Percentiles rank a stretch among this genome's conserved stretches.
Conservation (phyloP, 1,140 invertebrate species). For the Condylostylus longicornis region DNA sequence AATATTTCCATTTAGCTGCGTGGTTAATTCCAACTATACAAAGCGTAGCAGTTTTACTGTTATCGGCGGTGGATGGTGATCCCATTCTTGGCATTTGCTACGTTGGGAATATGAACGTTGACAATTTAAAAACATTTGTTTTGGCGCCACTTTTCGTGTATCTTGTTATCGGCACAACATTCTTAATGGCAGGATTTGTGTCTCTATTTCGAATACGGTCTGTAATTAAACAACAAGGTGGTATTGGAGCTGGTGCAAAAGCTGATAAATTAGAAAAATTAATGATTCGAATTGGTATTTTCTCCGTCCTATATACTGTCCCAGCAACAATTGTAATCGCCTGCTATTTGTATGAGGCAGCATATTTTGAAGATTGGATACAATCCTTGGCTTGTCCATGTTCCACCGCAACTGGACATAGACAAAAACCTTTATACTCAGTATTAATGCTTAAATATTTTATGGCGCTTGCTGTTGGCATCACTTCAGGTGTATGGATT, state of each 20-base stretch:
- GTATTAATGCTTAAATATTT: slow-evolving; percentile 85
- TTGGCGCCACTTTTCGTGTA: slow-evolving; percentile 82
- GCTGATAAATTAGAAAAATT: slow-evolving; percentile 94
- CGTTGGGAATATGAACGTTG: slow-evolving; percentile 67
- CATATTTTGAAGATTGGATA: slow-evolving; percentile 62
- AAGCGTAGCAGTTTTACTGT: slow-evolving; percentile 64
- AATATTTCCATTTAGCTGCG: slow-evolving; percentile 83
- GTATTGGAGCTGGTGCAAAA: slow-evolving; percentile 57
- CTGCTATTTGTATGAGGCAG: slow-evolving; percentile 84
- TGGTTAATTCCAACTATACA: slow-evolving; percentile 78
- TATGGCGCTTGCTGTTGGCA: slow-evolving; percentile 88
- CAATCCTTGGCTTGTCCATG: slow-evolving; percentile 56
- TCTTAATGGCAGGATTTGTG: slow-evolving; percentile 88
- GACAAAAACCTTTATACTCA: slow-evolving; percentile 54
- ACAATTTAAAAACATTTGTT: slow-evolving; percentile 74
- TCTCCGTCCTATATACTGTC: slow-evolving; percentile 92
- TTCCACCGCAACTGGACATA: slow-evolving; percentile 26
- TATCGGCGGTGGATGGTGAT: slow-evolving; percentile 80
- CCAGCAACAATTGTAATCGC: slow-evolving; percentile 90
- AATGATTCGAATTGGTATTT: slow-evolving; percentile 95
- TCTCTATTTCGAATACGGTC: slow-evolving; percentile 88
- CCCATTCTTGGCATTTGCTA: slow-evolving; percentile 91
- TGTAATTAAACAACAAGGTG: slow-evolving; percentile 84
- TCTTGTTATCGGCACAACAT: slow-evolving; percentile 80
- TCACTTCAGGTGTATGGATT: slow-evolving; percentile 94